Conservation (phyloP, 2,797 vertebrate genomes). For the Anguilla marmorata region DNA sequence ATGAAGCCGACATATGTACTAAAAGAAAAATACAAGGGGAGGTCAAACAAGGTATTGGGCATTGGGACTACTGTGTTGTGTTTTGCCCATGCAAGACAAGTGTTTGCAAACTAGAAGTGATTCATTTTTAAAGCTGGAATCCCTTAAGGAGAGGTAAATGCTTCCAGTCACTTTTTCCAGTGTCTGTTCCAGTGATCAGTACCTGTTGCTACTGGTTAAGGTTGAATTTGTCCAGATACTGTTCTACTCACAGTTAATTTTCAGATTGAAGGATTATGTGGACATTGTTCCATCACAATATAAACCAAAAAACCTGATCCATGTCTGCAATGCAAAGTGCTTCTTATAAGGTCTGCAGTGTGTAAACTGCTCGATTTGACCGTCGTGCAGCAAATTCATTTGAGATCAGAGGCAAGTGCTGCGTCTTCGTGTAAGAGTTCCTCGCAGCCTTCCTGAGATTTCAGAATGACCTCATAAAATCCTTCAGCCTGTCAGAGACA, state of each 20-base stretch:
- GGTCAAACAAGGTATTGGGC: not conserved
- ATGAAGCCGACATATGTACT: not conserved
- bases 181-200: not conserved
- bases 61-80: not conserved
- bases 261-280: not conserved
- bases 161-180: not conserved
- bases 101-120: not conserved
- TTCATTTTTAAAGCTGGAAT: conserved; percentile 4
- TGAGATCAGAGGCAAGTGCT: not conserved
- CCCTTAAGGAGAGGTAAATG: not conserved
- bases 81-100: not conserved
- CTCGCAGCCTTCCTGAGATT: not conserved
- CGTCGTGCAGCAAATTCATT: not conserved
- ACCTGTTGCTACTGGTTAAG: not conserved
- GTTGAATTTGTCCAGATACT: not conserved
- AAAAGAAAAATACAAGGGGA: not conserved
- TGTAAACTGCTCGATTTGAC: not conserved
- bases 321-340: not conserved
- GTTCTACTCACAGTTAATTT: not conserved
- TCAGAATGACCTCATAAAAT: conserved; percentile 2
- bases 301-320: not conserved
- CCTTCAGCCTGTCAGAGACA: conserved; percentile 18
- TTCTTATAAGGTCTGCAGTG: not conserved
- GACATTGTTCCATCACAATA: not conserved
- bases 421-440: not conserved